Base-by-base conservation (phyloP, 2,888 invertebrate genomes). In the Lithodes maja region DNA sequence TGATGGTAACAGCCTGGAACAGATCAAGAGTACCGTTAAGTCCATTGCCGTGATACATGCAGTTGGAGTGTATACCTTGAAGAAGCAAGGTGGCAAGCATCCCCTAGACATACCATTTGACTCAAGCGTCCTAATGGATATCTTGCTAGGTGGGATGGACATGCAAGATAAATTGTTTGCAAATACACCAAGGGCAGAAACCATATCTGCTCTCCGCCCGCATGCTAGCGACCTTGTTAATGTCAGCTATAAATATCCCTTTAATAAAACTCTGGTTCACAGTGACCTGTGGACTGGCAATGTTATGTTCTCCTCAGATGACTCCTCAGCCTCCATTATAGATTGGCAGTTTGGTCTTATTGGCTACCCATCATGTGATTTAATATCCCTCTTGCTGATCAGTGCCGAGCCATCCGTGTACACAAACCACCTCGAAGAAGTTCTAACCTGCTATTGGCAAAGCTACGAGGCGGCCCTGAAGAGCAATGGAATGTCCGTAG, bases 231-330 rank as follows among this genome's bases (percentile, higher is more conserved):
- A 78, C 2, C 71, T 89, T 33, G 50, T 86, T 5, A 53, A 33
- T 33, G 50, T 54, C 15, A 53, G 78, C 49, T 17, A 79, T 2
- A 87, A 69, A 7, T 54, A 85, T 61, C 89, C 87, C 0, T 79
- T 91, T 15, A 50, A 89, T 49, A 75, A 90, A 17, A 90, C 91
- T 2, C 15, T 91, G 3, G 83, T 90, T 17, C 91, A 91, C 69
- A 87, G 91, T 1, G 91, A 91, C 53, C 85, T 91, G 2, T 91
- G 91, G 91, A 71, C 87, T 33, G 91, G 82, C 9, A 89, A 91
- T 53, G 71, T 89, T 17, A 86, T 91, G 87, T 87, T 91, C 74
- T 89, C 91, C 15, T 50, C 12, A 15, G 82, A 87, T 74, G 71
- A 85, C 15, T 49, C 80, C 33, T 5, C 52, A 2, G 89, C 86